phyloP scores from a whole-genome alignment of 1,140 invertebrate genomes.

The Diploscapter pachys region DNA sequence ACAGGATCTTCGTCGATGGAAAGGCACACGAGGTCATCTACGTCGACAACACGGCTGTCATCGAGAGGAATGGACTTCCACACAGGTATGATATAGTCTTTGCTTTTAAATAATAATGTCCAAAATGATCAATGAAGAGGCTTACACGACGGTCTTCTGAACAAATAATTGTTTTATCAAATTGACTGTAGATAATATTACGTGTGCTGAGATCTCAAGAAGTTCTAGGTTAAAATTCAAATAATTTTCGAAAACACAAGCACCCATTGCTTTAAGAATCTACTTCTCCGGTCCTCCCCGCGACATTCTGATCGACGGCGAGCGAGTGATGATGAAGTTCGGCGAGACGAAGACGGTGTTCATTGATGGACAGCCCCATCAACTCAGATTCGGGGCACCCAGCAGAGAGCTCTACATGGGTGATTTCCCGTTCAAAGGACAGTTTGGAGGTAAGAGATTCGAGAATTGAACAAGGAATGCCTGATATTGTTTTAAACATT shows the following conservation, averaged over 20 bases:
- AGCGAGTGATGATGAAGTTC: slow-evolving; percentile 42
- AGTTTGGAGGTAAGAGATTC: slow-evolving; percentile 71
- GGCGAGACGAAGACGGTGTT: slow-evolving; percentile 59
- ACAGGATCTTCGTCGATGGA: slow-evolving; percentile 58
- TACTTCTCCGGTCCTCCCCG: slow-evolving; percentile 36
- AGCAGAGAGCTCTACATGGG: slow-evolving; percentile 86
- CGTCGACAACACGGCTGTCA: slow-evolving; percentile 51
- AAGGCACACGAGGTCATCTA: slow-evolving; percentile 57
- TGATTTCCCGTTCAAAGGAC: slow-evolving; percentile 77
- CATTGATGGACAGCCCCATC: slow-evolving; percentile 63
- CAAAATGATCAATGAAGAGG: too few relatives aligned
- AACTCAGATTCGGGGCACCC: slow-evolving; percentile 82
- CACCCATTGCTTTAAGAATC: slow-evolving; percentile 20
- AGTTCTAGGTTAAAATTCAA: too few relatives aligned
- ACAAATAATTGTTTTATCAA: too few relatives aligned
- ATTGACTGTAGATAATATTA: too few relatives aligned
- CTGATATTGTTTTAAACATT: too few relatives aligned
- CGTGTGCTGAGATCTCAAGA: too few relatives aligned
- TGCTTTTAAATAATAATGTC: too few relatives aligned
- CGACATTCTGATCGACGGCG: slow-evolving; percentile 40
- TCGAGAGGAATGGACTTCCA: slow-evolving; percentile 44
- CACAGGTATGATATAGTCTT: slow-evolving; percentile 17
- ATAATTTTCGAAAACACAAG: not conserved
- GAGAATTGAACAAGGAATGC: too few relatives aligned
- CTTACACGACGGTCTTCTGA: too few relatives aligned